phyloP scores from a whole-genome alignment of 2,888 invertebrate genomes.

The Coelogynopora nodosa region DNA sequence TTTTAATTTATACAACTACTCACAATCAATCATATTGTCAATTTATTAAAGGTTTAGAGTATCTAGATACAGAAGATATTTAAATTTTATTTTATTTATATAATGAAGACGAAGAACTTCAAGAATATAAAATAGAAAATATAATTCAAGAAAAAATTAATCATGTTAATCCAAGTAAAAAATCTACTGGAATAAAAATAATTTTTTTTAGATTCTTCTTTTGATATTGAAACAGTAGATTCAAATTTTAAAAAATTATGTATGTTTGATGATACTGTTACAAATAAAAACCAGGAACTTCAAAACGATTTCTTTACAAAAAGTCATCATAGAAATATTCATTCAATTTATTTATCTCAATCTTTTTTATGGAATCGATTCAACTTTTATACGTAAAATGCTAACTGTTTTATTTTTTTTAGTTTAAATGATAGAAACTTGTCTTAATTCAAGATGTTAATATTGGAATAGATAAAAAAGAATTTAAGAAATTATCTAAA shows the following conservation, averaged over 20 bases:
- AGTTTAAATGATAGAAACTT: neutral
- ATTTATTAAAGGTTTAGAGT: neutral
- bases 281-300: neutral
- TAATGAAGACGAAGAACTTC: neutral
- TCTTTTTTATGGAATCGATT: neutral
- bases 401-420: neutral
- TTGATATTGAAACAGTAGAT: neutral
- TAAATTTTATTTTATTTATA: neutral
- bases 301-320: neutral
- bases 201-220: neutral
- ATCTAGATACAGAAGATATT: neutral
- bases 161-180: neutral
- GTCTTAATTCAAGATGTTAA: neutral
- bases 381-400: neutral
- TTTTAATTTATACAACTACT: neutral
- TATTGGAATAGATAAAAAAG: neutral
- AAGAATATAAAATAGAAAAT: neutral
- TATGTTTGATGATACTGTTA: neutral
- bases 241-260: neutral
- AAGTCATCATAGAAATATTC: neutral
- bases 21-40: neutral
- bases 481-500: neutral
- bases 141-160: neutral
- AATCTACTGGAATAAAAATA: neutral
- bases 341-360: neutral